phyloP scores from a whole-genome alignment of 2,888 invertebrate genomes.

The Drosophila antonietae region DNA sequence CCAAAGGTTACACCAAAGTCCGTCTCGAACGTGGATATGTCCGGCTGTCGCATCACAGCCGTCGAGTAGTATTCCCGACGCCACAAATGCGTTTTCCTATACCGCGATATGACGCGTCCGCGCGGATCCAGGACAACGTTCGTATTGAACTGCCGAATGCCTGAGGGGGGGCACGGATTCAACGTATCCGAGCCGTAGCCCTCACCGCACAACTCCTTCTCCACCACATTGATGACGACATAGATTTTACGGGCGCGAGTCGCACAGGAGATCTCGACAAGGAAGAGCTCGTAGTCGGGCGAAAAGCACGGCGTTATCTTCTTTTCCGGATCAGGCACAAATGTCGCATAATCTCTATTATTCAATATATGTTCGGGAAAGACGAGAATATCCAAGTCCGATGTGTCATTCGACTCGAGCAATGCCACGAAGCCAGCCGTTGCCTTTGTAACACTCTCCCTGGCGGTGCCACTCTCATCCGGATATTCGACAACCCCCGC shows the following conservation, averaged over 20 bases:
- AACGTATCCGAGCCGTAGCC: conserved; percentile 39
- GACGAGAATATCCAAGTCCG: conserved; percentile 89
- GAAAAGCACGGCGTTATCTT: conserved; percentile 79
- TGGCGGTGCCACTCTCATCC: conserved; percentile 57
- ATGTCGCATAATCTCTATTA: conserved; percentile 68
- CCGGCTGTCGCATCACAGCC: conserved; percentile 84
- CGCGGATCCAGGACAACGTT: conserved; percentile 90
- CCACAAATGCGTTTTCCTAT: conserved; percentile 82
- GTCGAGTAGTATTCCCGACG: conserved; percentile 86
- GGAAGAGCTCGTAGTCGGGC: conserved; percentile 63
- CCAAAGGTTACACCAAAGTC: conserved; percentile 93
- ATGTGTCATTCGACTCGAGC: conserved; percentile 68
- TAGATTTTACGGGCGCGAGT: conserved; percentile 86
- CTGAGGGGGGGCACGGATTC: conserved; percentile 60
- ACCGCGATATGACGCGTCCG: conserved; percentile 89
- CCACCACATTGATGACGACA: conserved; percentile 86
- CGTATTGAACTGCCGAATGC: conserved; percentile 88
- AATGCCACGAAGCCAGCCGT: conserved; percentile 62
- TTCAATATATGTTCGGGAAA: conserved; percentile 89
- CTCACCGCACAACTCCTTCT: conserved; percentile 86
- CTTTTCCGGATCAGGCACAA: conserved; percentile 80
- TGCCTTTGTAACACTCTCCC: conserved; percentile 46
- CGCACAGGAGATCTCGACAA: conserved; percentile 86
- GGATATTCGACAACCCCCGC: conserved; percentile 88
- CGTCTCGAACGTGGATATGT: conserved; percentile 88